phyloP scores from a whole-genome alignment of 1,140 invertebrate species.

The Pogonognathellus flavescens region DNA sequence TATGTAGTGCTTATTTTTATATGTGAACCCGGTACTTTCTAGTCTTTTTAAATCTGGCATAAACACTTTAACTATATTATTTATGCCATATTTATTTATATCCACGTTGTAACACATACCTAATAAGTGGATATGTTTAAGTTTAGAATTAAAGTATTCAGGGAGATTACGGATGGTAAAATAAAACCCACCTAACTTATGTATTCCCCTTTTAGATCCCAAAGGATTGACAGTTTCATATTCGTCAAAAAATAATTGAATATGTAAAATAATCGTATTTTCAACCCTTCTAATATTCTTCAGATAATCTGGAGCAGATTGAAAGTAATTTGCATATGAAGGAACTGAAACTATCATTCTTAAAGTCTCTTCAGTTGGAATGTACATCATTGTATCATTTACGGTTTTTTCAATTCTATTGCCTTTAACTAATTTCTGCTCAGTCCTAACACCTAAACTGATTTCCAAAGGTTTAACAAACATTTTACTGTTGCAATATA shows the following conservation, averaged over 20 bases:
- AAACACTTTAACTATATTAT: background rate
- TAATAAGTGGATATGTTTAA: background rate
- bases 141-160: background rate
- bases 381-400: background rate
- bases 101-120: background rate
- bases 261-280: background rate
- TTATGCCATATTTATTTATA: background rate
- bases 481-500: background rate
- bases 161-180: background rate
- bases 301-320: background rate
- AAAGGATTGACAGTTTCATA: background rate
- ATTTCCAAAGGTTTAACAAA: background rate
- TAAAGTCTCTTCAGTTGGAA: background rate
- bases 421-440: background rate
- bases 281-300: background rate
- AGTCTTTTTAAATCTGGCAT: background rate
- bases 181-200: background rate
- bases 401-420: background rate
- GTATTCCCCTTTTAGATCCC: background rate
- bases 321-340: background rate
- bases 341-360: background rate
- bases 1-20: background rate
- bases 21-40: background rate
- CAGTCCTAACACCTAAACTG: background rate
- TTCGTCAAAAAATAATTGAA: background rate